Percentiles rank a stretch among this genome's conserved stretches.
These are phyloP conservation scores for Manis pentadactyla DNA, from an alignment of 2,797 vertebrate genomes.

Conservation along the genomic window DNA sequence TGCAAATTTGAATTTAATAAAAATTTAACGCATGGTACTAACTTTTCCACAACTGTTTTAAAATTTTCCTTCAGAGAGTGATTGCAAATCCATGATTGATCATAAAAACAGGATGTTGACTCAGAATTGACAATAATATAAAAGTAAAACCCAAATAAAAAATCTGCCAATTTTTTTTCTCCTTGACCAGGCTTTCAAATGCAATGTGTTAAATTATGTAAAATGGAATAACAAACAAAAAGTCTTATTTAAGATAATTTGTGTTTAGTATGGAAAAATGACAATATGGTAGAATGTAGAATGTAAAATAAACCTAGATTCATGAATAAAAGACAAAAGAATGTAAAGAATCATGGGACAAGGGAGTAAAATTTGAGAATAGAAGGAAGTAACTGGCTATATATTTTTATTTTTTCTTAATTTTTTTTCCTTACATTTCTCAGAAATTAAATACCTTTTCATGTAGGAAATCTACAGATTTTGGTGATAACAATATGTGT, in stretches of 20 bases:
- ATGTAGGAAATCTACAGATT: background rate
- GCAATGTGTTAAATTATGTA: slow-evolving; percentile 30
- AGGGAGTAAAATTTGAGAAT: background rate
- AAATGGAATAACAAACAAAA: slow-evolving; percentile 46
- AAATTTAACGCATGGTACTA: background rate
- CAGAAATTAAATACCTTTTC: background rate
- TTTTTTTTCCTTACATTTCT: slow-evolving; percentile 15
- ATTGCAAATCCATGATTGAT: background rate
- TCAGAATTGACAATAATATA: slow-evolving; percentile 22
- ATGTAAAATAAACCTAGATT: background rate
- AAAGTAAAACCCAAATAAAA: slow-evolving; percentile 29
- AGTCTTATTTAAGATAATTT: slow-evolving; percentile 35
- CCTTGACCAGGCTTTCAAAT: slow-evolving; percentile 40
- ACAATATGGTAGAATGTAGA: background rate
- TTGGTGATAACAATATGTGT: background rate
- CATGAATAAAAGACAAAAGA: background rate
- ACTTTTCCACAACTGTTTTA: background rate
- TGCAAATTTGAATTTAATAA: background rate
- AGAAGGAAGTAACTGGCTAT: background rate
- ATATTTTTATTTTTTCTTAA: background rate
- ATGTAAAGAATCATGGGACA: background rate
- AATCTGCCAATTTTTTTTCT: background rate
- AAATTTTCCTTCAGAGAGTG: slow-evolving; percentile 1
- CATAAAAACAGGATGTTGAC: background rate
- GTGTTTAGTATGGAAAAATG: background rate